Conservation (phyloP, 2,797 vertebrate species). For the Caiman crocodilus region DNA sequence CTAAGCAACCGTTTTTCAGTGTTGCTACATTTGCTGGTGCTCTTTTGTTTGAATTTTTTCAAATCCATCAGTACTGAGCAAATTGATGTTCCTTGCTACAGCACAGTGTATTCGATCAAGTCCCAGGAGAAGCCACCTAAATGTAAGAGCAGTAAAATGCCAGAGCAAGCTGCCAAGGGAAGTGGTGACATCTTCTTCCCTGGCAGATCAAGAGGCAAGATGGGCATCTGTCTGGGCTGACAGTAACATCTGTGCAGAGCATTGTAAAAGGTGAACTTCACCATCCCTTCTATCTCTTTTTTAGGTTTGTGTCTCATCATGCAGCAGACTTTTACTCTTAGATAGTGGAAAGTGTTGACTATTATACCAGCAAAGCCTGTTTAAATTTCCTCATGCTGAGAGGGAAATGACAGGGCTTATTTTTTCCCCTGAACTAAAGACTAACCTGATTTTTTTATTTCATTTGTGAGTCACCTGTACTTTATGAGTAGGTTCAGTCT, state of each 20-base stretch:
- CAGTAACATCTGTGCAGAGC: not conserved
- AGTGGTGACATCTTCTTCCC: too few relatives aligned
- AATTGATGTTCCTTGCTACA: not conserved
- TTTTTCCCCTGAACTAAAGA: not conserved
- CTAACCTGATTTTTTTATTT: not conserved
- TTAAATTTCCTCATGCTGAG: not conserved
- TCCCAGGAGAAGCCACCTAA: too few relatives aligned
- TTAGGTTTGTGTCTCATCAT: not conserved
- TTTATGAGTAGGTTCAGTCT: not conserved
- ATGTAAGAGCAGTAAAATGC: too few relatives aligned
- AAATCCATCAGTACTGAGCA: conserved; percentile 42
- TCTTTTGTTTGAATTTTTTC: conserved; percentile 54
- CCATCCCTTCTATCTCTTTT: too few relatives aligned
- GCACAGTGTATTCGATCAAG: too few relatives aligned
- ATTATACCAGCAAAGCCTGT: not conserved
- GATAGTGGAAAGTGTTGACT: not conserved
- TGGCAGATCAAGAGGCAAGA: too few relatives aligned
- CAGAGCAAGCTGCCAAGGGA: too few relatives aligned
- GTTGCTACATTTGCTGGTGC: not conserved
- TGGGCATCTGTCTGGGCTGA: too few relatives aligned
- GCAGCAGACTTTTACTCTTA: not conserved
- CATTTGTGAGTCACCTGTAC: not conserved
- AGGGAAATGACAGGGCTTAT: not conserved
- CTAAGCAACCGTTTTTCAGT: not conserved
- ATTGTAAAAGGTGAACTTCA: not conserved